Evolutionary conservation across 2,113 vertebrate species (phyloP).

Genomic region (Perca fluviatilis): DNA sequence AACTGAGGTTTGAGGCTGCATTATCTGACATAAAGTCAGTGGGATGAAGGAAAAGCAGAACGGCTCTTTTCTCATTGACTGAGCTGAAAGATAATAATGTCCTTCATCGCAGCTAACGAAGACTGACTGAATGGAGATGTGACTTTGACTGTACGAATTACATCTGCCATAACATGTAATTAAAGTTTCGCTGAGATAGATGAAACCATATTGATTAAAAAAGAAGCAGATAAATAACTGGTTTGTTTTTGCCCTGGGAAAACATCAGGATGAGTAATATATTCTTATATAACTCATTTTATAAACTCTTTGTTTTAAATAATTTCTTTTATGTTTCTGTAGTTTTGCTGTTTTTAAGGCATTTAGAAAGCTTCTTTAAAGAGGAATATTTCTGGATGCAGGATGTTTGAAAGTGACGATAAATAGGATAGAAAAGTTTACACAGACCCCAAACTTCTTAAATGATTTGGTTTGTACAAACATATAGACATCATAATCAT

Average conservation of each 20-base stretch:
- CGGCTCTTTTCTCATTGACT: constrained; percentile 12
- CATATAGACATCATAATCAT: neutral
- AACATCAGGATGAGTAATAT: constrained; percentile 20
- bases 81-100: constrained; percentile 24
- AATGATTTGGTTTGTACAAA: neutral
- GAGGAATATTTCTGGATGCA: constrained; percentile 17
- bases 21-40: constrained; percentile 37
- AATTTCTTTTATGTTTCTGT: constrained; percentile 17
- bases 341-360: constrained; percentile 10
- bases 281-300: constrained; percentile 15
- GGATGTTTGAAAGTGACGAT: constrained; percentile 25
- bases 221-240: constrained; percentile 8
- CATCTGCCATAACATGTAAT: constrained; percentile 47
- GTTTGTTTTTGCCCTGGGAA: constrained; percentile 25
- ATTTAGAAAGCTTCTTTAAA: neutral
- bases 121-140: constrained; percentile 40
- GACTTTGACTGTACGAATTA: constrained; percentile 44
- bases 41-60: constrained; percentile 25
- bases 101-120: constrained; percentile 9
- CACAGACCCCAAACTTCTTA: neutral
- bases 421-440: constrained; percentile 30
- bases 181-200: constrained; percentile 34
- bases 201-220: constrained; percentile 27
- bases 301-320: constrained; percentile 10
- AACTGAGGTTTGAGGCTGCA: constrained; percentile 55